phyloP scores from a whole-genome alignment of 2,113 vertebrate genomes.

The Phylloscopus trochilus region DNA sequence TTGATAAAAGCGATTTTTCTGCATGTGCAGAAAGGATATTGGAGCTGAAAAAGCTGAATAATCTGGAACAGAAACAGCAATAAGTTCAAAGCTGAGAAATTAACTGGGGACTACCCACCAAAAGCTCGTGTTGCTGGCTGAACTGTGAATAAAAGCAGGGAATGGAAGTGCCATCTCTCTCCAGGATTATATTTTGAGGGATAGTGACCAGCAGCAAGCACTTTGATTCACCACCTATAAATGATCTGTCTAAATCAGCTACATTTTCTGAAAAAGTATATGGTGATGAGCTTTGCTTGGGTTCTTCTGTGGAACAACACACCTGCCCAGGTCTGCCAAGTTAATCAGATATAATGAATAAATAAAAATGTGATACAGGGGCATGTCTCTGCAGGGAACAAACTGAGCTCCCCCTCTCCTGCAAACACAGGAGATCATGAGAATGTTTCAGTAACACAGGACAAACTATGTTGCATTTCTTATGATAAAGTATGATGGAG shows the following conservation, averaged over 20 bases:
- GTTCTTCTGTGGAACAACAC: background rate
- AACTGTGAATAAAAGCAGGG: background rate
- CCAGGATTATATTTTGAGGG: background rate
- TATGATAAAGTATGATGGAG: background rate
- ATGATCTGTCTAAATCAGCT: background rate
- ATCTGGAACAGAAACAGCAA: constrained; percentile 24
- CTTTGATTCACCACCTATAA: background rate
- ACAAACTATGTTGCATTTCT: background rate
- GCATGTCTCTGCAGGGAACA: background rate
- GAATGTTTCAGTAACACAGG: too few relatives aligned
- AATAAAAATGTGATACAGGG: background rate
- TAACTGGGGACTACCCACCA: background rate
- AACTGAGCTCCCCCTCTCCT: background rate
- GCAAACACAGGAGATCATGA: background rate
- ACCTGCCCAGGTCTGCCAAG: too few relatives aligned
- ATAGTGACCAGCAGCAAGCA: background rate
- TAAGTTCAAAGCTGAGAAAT: background rate
- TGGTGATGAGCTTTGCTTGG: background rate
- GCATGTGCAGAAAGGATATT: constrained; percentile 23
- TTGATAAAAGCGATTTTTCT: constrained; percentile 37
- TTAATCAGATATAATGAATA: background rate
- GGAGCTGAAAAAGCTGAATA: background rate
- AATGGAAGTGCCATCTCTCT: background rate
- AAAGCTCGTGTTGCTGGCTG: background rate
- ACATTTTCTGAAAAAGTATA: rapidly evolving